A percentile compares a stretch with the other conserved stretches of the same genome.
phyloP scores from a whole-genome alignment of 2,797 vertebrate genomes.

The Muscicapa striata region DNA sequence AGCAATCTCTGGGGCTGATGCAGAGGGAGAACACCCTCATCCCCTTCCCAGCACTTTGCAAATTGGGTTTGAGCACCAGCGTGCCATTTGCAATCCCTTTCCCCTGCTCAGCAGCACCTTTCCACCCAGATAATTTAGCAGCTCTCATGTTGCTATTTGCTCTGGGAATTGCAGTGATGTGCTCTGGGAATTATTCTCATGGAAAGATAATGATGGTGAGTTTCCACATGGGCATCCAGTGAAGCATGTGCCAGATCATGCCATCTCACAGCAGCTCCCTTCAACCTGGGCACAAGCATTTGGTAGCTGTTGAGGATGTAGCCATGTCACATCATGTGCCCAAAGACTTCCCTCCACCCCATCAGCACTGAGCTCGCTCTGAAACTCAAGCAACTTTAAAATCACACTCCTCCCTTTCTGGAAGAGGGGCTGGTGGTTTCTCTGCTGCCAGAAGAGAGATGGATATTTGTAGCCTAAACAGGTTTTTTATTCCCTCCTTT shows the following conservation, averaged over 20 bases:
- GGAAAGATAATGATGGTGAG: background rate
- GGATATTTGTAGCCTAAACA: conserved; percentile 48
- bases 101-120: background rate
- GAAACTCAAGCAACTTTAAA: background rate
- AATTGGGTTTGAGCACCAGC: background rate
- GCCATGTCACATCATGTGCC: fast-evolving
- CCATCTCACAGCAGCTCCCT: background rate
- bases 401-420: background rate
- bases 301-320: background rate
- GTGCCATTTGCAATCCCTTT: fast-evolving
- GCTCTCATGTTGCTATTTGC: background rate
- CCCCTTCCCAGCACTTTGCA: background rate
- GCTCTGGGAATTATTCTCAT: background rate
- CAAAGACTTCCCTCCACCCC: background rate
- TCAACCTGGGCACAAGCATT: fast-evolving
- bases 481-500: conserved; percentile 42
- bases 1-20: background rate
- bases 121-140: background rate
- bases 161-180: background rate
- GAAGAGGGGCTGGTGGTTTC: conserved; percentile 15
- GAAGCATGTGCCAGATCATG: fast-evolving
- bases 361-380: background rate
- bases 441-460: conserved; percentile 43
- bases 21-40: background rate
- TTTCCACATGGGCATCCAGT: fast-evolving